Evolutionary conservation across 1,140 invertebrate species (phyloP).

Genomic region (Pseudomyrmex pallidus): DNA sequence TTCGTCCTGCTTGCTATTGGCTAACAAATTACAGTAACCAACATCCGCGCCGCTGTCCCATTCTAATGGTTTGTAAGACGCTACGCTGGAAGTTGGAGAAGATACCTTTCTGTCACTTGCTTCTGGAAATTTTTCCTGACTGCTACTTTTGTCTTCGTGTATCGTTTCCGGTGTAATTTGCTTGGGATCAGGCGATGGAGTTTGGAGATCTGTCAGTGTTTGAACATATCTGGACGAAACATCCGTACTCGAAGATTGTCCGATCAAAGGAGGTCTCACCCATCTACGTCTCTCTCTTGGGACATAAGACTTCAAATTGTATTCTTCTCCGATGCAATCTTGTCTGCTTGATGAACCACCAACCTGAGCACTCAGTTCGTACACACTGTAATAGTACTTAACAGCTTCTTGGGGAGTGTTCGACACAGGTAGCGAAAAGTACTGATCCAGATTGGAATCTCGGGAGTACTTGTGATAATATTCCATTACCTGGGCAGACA

Average conservation of each 20-base stretch:
- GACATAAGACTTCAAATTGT: constrained; percentile 69
- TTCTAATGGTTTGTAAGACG: constrained; percentile 88
- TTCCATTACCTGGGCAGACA: constrained; percentile 82
- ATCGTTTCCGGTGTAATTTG: constrained; percentile 58
- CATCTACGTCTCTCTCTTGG: constrained; percentile 80
- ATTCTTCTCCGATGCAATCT: constrained; percentile 72
- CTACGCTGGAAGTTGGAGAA: constrained; percentile 88
- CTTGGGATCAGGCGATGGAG: constrained; percentile 71
- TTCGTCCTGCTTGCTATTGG: constrained; percentile 81
- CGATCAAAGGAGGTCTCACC: constrained; percentile 80
- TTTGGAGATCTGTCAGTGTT: constrained; percentile 66
- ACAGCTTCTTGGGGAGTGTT: constrained; percentile 65
- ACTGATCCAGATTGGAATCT: constrained; percentile 79
- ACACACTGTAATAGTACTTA: constrained; percentile 78
- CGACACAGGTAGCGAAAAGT: constrained; percentile 78
- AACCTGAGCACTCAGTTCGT: constrained; percentile 72
- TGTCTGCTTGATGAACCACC: constrained; percentile 49
- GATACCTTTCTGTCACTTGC: constrained; percentile 75
- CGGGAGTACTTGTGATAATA: constrained; percentile 80
- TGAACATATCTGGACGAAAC: constrained; percentile 66
- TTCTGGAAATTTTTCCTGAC: constrained; percentile 64
- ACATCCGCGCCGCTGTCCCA: constrained; percentile 92
- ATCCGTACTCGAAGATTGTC: constrained; percentile 76
- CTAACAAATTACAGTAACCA: constrained; percentile 87
- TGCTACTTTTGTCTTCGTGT: constrained; percentile 73